phyloP scores from a whole-genome alignment of 2,113 vertebrate genomes.

The Semicossyphus pulcher region DNA sequence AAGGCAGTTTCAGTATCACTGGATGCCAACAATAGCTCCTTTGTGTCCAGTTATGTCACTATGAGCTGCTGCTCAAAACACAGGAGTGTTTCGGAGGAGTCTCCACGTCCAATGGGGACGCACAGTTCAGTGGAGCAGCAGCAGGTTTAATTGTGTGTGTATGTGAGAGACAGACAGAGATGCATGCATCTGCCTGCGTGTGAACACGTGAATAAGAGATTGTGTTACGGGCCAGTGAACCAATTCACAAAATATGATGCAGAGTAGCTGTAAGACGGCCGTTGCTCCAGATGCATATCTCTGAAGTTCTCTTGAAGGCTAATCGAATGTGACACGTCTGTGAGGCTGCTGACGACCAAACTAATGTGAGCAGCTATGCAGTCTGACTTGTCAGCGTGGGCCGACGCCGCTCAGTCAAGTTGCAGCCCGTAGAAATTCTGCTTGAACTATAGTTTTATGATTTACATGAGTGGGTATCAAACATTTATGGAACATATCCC shows the following conservation, averaged over 20 bases:
- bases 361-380: conserved; percentile 71
- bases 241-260: conserved; percentile 58
- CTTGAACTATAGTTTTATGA: not conserved
- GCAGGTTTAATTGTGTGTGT: conserved; percentile 19
- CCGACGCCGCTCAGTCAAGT: conserved; percentile 20
- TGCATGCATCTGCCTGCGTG: conserved; percentile 48
- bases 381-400: conserved; percentile 49
- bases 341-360: conserved; percentile 34
- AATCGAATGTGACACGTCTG: conserved; percentile 66
- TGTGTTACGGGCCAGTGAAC: conserved; percentile 61
- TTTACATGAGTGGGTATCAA: conserved; percentile 6
- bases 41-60: conserved; percentile 66
- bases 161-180: conserved; percentile 4
- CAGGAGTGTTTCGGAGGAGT: conserved; percentile 41
- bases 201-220: conserved; percentile 70
- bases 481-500: not conserved
- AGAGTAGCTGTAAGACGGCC: conserved; percentile 52
- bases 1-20: conserved; percentile 68
- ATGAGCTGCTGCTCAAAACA: conserved; percentile 46
- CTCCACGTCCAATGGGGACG: conserved; percentile 42
- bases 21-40: conserved; percentile 61
- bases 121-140: conserved; percentile 50
- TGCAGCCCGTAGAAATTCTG: conserved; percentile 26
- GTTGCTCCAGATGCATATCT: conserved; percentile 70
- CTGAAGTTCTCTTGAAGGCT: conserved; percentile 44